Percentiles rank a stretch among this genome's conserved stretches.
These are phyloP conservation scores for Doris montereyensis DNA, from an alignment of 2,888 invertebrate species.

Conservation along the genomic window DNA sequence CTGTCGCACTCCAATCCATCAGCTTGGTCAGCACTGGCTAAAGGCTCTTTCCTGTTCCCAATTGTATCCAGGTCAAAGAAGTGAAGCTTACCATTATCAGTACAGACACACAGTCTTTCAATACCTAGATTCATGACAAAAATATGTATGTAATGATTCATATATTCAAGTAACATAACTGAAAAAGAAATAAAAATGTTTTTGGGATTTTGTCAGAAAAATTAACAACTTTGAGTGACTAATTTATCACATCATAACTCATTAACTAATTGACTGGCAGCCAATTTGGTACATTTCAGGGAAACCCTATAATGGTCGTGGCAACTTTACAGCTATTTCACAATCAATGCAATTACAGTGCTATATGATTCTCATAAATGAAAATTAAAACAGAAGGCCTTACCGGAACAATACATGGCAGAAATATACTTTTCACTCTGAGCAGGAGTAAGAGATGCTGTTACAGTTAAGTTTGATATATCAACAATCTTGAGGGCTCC, in stretches of 20 bases:
- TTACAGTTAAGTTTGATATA: slow-evolving; percentile 80
- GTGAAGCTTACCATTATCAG: slow-evolving; percentile 85
- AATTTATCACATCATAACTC: no score
- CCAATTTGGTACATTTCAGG: no score
- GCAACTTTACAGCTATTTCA: no score
- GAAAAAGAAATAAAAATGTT: background rate
- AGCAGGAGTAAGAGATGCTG: slow-evolving; percentile 77
- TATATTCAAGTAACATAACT: background rate
- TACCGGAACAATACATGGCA: slow-evolving; percentile 88
- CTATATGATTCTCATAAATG: no score
- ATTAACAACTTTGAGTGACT: no score
- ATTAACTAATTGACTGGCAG: no score
- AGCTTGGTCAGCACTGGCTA: slow-evolving; percentile 50
- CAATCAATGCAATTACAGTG: no score
- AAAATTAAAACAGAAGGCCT: no score
- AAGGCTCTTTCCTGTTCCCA: slow-evolving; percentile 15
- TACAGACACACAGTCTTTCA: slow-evolving; percentile 88
- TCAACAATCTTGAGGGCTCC: slow-evolving; percentile 84
- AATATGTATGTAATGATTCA: background rate
- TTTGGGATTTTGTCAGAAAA: no score
- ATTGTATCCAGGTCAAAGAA: slow-evolving; percentile 75
- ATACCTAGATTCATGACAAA: slow-evolving; percentile 76
- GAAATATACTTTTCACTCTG: slow-evolving; percentile 79
- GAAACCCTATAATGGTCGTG: no score
- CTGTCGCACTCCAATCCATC: no score